phyloP scores from a whole-genome alignment of 2,113 vertebrate species.

The Orycteropus afer region DNA sequence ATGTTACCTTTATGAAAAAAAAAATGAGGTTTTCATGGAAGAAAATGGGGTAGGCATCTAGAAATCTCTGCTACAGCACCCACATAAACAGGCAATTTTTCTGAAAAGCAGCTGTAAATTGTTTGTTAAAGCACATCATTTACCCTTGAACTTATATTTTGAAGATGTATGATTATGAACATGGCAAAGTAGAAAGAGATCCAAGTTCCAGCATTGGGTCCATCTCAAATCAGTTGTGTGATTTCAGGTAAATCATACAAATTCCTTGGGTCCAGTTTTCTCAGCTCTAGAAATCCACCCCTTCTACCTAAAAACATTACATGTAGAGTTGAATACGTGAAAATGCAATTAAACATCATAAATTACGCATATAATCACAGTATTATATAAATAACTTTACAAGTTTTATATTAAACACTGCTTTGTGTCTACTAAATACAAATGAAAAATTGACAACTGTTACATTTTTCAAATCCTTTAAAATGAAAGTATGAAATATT shows the following conservation, averaged over 20 bases:
- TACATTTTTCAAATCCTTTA: not conserved
- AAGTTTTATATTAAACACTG: not conserved
- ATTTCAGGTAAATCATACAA: not conserved
- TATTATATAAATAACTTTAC: not conserved
- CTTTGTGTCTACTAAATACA: not conserved
- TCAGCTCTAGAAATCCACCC: not conserved
- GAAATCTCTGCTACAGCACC: not conserved
- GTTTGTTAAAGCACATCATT: not conserved
- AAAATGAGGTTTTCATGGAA: not conserved
- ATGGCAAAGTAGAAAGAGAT: not conserved
- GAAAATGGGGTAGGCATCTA: not conserved
- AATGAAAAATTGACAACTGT: not conserved
- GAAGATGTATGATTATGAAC: not conserved
- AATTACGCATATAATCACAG: not conserved
- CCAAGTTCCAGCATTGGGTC: not conserved
- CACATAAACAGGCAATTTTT: not conserved
- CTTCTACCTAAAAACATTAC: not conserved
- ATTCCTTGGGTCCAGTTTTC: not conserved
- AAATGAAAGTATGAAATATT: not conserved
- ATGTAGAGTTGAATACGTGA: not conserved
- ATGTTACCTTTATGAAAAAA: not conserved
- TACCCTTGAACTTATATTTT: not conserved
- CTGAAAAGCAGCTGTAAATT: not conserved
- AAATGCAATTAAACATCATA: not conserved
- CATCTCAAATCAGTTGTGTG: not conserved